Conservation (phyloP, 2,113 vertebrate species). For the Mobula birostris region DNA sequence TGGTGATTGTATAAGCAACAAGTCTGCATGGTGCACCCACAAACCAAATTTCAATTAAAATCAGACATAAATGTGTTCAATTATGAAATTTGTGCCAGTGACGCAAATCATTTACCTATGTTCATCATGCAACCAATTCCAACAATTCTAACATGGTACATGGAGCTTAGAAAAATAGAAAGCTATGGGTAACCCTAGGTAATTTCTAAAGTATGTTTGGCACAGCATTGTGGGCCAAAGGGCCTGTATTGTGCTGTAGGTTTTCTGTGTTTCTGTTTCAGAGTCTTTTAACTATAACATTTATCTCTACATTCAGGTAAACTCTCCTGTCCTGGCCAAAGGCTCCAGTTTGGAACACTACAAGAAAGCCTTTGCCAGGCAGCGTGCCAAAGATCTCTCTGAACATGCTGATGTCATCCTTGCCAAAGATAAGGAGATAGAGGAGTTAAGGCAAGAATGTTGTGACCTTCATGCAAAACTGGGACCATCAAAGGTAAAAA, state of each 20-base stretch:
- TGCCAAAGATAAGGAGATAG: slow-evolving; percentile 90
- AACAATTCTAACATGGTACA: too few relatives aligned
- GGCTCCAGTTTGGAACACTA: slow-evolving; percentile 76
- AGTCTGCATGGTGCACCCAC: neutral
- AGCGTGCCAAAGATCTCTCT: slow-evolving; percentile 82
- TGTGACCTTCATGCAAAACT: slow-evolving; percentile 73
- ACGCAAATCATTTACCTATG: neutral
- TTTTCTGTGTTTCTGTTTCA: too few relatives aligned
- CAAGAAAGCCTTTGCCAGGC: slow-evolving; percentile 78
- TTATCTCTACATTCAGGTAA: slow-evolving; percentile 64
- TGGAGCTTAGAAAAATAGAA: too few relatives aligned
- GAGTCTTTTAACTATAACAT: too few relatives aligned
- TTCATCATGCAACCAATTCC: neutral
- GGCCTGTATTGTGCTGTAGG: too few relatives aligned
- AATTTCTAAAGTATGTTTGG: too few relatives aligned
- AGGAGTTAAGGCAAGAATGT: slow-evolving; percentile 77
- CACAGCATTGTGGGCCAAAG: too few relatives aligned
- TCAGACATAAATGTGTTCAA: neutral
- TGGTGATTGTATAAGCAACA: too few relatives aligned
- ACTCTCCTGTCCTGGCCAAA: slow-evolving; percentile 63
- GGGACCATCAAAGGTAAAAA: slow-evolving; percentile 66
- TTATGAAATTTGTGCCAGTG: neutral
- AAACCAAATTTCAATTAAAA: neutral
- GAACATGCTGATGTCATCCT: slow-evolving; percentile 83
- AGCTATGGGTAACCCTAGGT: too few relatives aligned